Percentiles rank a stretch among this genome's conserved stretches.
phyloP scores from a whole-genome alignment of 64 coral and sea anemone genomes.

The Porites lutea region DNA sequence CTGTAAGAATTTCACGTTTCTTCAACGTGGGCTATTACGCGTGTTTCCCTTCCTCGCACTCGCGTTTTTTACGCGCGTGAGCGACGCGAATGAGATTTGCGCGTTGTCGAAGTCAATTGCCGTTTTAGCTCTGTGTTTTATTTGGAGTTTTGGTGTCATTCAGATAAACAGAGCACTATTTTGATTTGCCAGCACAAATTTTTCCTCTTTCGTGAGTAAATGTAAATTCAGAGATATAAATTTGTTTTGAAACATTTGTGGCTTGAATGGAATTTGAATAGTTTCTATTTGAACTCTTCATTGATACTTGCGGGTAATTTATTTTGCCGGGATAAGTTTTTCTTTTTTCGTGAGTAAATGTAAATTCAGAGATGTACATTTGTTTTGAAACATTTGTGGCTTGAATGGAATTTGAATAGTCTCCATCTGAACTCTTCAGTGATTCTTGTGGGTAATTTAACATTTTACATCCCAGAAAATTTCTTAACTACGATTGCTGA shows the following conservation, averaged over 20 bases:
- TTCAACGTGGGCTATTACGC: background rate
- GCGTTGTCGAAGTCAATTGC: background rate
- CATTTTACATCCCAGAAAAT: no score
- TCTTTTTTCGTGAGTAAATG: background rate
- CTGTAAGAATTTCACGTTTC: background rate
- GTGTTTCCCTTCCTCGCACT: background rate
- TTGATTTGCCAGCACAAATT: background rate
- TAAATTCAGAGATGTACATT: background rate
- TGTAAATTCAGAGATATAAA: background rate
- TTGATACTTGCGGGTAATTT: no score
- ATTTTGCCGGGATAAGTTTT: background rate
- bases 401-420: background rate
- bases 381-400: background rate
- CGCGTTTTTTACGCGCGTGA: background rate
- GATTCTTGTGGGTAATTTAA: no score
- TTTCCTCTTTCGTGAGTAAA: background rate
- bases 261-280: background rate
- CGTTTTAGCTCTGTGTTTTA: no score
- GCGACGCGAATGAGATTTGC: background rate
- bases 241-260: background rate
- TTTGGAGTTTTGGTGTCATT: background rate
- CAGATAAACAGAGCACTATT: no score
- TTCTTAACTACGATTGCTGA: no score
- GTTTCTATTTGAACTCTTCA: background rate
- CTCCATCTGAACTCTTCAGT: background rate